Evolutionary conservation across 1,140 invertebrate genomes (phyloP).

Genomic region (Helicoverpa zea): DNA sequence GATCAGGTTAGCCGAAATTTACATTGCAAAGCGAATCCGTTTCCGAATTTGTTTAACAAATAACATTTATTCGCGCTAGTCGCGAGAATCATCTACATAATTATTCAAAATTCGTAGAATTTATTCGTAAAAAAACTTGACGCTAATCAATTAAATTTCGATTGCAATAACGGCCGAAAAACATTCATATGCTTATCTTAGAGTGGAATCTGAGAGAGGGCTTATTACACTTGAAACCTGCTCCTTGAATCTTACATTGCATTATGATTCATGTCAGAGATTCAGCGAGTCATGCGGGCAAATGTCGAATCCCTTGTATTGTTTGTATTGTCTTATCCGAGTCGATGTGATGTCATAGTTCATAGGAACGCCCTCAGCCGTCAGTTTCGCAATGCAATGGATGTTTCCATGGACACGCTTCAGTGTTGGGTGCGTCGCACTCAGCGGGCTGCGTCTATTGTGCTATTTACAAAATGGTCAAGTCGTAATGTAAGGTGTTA

Average conservation of each 20-base stretch:
- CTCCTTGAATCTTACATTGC: conserved; percentile 65
- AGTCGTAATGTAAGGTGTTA: conserved; percentile 62
- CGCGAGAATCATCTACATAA: conserved; percentile 35
- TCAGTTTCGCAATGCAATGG: conserved; percentile 71
- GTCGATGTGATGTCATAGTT: conserved; percentile 75
- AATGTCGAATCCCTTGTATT: conserved; percentile 78
- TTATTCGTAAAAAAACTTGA: not conserved
- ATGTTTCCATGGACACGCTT: conserved; percentile 54
- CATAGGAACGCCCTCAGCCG: conserved; percentile 70
- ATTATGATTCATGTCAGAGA: conserved; percentile 72
- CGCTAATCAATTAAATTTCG: not conserved
- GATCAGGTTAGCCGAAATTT: conserved; percentile 67
- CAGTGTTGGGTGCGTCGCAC: conserved; percentile 50
- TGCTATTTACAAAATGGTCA: conserved; percentile 64
- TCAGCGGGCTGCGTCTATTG: conserved; percentile 46
- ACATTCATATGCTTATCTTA: conserved; percentile 5
- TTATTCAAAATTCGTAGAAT: conserved; percentile 7
- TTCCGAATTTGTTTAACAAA: conserved; percentile 62
- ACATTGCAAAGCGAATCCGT: conserved; percentile 68
- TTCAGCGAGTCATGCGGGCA: conserved; percentile 74
- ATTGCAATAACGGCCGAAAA: conserved; percentile 25
- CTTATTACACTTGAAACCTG: conserved; percentile 55
- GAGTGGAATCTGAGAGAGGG: conserved; percentile 23
- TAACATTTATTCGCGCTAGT: conserved; percentile 18
- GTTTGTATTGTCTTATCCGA: conserved; percentile 72